Base-by-base conservation (phyloP, 1,140 invertebrate species). In the Lepidurus arcticus region DNA sequence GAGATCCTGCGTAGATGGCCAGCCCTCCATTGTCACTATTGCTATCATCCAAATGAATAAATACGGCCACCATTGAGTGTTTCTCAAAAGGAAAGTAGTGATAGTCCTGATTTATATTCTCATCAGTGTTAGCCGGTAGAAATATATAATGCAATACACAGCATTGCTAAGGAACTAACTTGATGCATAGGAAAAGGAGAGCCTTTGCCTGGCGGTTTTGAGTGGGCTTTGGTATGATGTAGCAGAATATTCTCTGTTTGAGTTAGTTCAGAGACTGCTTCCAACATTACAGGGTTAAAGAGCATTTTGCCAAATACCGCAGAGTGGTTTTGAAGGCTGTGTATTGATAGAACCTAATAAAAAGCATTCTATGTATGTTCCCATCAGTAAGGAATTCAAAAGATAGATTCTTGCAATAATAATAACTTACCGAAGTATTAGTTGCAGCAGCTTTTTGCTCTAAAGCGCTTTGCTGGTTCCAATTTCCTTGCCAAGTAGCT, bases 181-280 rank as follows among this genome's bases (percentile, higher is more conserved):
- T 88, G 87, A 80, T 90, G 89, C 87, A 90, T 90, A 1, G 89
- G 85, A 81, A 89, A 90, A 1, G 88, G 87, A 6, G 88, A 88
- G 9, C 89, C 89, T n/a, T 87, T 88, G 75, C 87, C 87, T 4
- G 88, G 88, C 3, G 89, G 89, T 80, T 90, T 90, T 4, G 87
- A 82, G 77, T 90, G 89, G 0, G 89, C 89, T 81, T 90, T 90
- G 3, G 89, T 90, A 81, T 90, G 89, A 81, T 90, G 89, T 2
- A 90, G 83, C 6, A 88, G 79, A 76, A 90, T 88, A 80, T 90
- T 87, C 77, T 84, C 81, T 0, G 88, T 89, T 0, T 83, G 86
- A 87, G 90, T 88, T 1, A 89, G 78, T 78, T 89, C 88, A 79
- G 89, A 87, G 13, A 89, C 82, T 0, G 87, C 88, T 75, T 90